Percentiles rank a stretch among this genome's conserved stretches.
phyloP scores from a whole-genome alignment of 2,113 vertebrate species.

The Atlantisia rogersi region DNA sequence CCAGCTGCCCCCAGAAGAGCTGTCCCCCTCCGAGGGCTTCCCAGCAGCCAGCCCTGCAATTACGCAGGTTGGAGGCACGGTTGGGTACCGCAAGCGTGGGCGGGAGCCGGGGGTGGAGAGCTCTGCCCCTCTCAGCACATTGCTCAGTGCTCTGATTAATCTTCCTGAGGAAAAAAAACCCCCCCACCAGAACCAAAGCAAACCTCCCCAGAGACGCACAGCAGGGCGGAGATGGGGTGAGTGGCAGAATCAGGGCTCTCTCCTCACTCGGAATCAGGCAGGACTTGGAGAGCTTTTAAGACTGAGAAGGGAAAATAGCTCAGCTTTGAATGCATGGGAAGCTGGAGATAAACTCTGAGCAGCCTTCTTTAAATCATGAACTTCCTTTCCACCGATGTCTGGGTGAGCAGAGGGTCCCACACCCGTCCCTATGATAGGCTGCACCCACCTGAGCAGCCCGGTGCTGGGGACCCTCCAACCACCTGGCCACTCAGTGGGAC shows the following conservation, averaged over 20 bases:
- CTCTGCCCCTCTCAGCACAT: neutral
- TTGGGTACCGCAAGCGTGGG: neutral
- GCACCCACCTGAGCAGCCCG: neutral
- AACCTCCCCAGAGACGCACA: neutral
- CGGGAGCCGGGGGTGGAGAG: neutral
- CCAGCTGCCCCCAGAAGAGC: neutral
- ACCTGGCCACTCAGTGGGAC: accelerated
- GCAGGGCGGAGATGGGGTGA: neutral
- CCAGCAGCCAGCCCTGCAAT: neutral
- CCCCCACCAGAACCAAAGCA: no score
- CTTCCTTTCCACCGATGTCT: neutral
- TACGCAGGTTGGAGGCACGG: neutral
- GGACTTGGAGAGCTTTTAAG: neutral
- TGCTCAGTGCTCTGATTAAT: neutral
- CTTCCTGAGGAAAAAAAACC: neutral
- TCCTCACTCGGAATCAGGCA: neutral
- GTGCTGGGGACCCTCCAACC: neutral
- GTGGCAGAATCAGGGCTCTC: neutral
- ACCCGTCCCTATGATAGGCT: neutral
- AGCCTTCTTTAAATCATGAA: neutral
- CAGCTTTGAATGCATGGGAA: neutral
- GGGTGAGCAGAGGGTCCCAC: neutral
- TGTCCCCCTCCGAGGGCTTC: neutral
- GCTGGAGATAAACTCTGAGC: neutral
- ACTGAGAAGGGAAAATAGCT: neutral